These are phyloP conservation scores for Araneus ventricosus DNA, from an alignment of 1,140 invertebrate species.

Conservation along the genomic window DNA sequence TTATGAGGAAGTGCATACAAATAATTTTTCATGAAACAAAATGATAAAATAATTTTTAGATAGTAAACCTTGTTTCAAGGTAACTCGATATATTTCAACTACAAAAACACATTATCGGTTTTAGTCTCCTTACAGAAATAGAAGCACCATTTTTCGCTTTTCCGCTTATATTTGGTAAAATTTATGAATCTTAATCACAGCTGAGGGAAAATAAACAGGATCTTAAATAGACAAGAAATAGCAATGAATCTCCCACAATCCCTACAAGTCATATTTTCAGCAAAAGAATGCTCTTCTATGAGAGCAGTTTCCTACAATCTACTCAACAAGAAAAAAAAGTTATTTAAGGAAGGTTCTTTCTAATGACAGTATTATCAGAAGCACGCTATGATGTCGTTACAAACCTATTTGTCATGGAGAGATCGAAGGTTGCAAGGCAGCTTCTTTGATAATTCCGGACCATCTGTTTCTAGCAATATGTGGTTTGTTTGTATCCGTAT, in stretches of 20 bases:
- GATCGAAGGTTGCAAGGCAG: conserved; percentile 8
- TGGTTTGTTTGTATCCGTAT: conserved; percentile 8
- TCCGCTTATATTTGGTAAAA: no score
- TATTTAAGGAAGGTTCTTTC: not conserved
- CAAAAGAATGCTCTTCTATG: not conserved
- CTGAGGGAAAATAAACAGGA: not conserved
- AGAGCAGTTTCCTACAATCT: not conserved
- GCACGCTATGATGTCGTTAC: conserved; percentile 65
- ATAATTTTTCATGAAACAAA: no score
- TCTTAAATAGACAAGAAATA: not conserved
- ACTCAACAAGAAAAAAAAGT: conserved; percentile 19
- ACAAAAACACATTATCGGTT: no score
- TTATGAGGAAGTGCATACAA: no score
- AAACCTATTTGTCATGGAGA: conserved; percentile 60
- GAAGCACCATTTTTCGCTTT: no score
- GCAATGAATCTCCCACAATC: not conserved
- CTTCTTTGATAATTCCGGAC: conserved; percentile 34
- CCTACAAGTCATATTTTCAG: not conserved
- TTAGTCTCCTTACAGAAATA: no score
- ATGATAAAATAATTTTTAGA: no score
- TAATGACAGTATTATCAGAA: conserved; percentile 65
- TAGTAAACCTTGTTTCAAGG: no score
- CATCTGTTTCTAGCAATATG: conserved; percentile 31
- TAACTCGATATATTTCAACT: no score
- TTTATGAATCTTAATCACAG: no score